phyloP scores from a whole-genome alignment of 2,888 invertebrate genomes.

The Idaea dimidiata region DNA sequence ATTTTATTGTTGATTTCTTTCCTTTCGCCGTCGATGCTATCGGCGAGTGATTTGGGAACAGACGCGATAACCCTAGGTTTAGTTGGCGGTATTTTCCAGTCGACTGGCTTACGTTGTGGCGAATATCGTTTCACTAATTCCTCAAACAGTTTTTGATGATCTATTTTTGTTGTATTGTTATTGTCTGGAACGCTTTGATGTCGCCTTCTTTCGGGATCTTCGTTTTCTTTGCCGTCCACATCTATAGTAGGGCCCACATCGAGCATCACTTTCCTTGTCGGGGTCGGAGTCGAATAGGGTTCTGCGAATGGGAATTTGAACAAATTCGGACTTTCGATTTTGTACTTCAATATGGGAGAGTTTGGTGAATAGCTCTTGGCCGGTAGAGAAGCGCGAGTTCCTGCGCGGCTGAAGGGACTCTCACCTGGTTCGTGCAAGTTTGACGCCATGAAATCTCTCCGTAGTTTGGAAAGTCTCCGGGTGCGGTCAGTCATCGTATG shows the following conservation, averaged over 20 bases:
- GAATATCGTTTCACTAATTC: conserved; percentile 72
- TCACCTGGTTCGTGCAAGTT: conserved; percentile 69
- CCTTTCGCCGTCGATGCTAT: conserved; percentile 51
- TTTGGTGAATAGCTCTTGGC: conserved; percentile 48
- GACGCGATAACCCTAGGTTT: conserved; percentile 69
- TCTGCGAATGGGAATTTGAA: conserved; percentile 77
- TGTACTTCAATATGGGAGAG: conserved; percentile 50
- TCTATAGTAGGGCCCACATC: conserved; percentile 52
- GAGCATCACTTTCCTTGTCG: conserved; percentile 59
- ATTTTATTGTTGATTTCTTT: conserved; percentile 40
- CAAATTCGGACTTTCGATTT: conserved; percentile 71
- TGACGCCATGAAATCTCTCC: conserved; percentile 69
- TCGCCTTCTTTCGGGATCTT: conserved; percentile 52
- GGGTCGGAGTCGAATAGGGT: conserved; percentile 70
- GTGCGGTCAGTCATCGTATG: conserved; percentile 69
- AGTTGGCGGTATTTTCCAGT: conserved; percentile 73
- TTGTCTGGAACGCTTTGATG: conserved; percentile 56
- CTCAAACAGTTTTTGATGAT: conserved; percentile 71
- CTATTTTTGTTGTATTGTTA: conserved; percentile 53
- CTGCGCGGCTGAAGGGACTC: conserved; percentile 58
- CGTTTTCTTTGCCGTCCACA: conserved; percentile 59
- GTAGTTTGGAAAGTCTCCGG: conserved; percentile 65
- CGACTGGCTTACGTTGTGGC: conserved; percentile 69
- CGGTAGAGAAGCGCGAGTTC: conserved; percentile 67
- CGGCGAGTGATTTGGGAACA: conserved; percentile 64